These are phyloP conservation scores for Drosophila dunni DNA, from an alignment of 1,140 invertebrate species.

Conservation along the genomic window DNA sequence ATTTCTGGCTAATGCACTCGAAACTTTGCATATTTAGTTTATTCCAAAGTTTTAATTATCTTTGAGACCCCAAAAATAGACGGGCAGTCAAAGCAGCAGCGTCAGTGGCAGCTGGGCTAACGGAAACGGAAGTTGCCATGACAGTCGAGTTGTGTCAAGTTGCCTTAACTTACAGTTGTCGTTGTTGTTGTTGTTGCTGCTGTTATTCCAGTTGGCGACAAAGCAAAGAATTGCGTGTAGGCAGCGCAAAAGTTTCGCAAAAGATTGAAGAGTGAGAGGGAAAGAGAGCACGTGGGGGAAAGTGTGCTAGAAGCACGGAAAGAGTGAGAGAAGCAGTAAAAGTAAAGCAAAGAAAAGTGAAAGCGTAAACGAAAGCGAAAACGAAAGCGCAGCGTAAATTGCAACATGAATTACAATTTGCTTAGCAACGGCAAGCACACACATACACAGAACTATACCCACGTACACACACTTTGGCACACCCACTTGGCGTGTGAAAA, in stretches of 20 bases:
- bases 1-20: conserved; percentile 72
- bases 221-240: conserved; percentile 62
- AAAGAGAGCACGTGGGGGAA: not conserved
- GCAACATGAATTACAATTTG: conserved; percentile 74
- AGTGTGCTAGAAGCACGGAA: not conserved
- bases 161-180: conserved; percentile 19
- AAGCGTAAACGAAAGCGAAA: conserved; percentile 34
- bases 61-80: conserved; percentile 53
- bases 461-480: not conserved
- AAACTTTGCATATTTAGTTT: conserved; percentile 80
- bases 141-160: conserved; percentile 49
- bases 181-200: not conserved
- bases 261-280: not conserved
- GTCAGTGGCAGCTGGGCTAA: conserved; percentile 21
- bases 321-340: not conserved
- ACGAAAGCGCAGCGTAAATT: conserved; percentile 73
- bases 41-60: conserved; percentile 78
- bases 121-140: conserved; percentile 60
- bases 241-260: conserved; percentile 50
- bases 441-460: not conserved
- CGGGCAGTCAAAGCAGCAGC: conserved; percentile 8
- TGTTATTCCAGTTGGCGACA: conserved; percentile 37
- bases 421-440: conserved; percentile 23
- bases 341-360: conserved; percentile 47
- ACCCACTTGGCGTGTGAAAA: conserved; percentile 25